A percentile compares a stretch with the other conserved stretches of the same genome.
phyloP scores from a whole-genome alignment of 2,888 invertebrate genomes.

The Bombylius major region DNA sequence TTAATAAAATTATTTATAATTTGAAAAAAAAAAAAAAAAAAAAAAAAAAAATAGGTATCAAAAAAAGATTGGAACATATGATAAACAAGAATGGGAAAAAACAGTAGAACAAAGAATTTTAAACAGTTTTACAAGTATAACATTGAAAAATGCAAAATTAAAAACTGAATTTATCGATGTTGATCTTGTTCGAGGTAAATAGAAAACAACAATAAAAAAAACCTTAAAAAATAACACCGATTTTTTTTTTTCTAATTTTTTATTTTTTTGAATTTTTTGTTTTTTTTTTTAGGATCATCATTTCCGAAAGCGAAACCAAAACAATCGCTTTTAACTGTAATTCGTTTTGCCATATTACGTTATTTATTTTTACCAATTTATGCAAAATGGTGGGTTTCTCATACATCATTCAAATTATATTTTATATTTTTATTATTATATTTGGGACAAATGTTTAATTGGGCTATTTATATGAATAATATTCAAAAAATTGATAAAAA shows the following conservation, averaged over 20 bases:
- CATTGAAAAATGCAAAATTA: constrained; percentile 63
- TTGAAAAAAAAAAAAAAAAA: constrained; percentile 6
- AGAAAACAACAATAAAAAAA: too few relatives aligned
- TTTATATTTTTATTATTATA: constrained; percentile 65
- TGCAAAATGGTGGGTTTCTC: constrained; percentile 81
- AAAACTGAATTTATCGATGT: constrained; percentile 92
- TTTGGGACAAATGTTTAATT: constrained; percentile 48
- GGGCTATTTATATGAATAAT: constrained; percentile 35
- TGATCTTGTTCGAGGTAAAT: constrained; percentile 80
- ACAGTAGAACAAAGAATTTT: constrained; percentile 85
- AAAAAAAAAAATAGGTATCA: constrained; percentile 56
- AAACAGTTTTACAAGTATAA: constrained; percentile 69
- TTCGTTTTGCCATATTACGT: constrained; percentile 68
- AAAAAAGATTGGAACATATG: constrained; percentile 91
- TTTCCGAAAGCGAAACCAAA: constrained; percentile 94
- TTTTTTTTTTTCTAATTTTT: neutral
- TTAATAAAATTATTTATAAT: neutral
- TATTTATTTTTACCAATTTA: constrained; percentile 74
- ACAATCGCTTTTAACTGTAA: constrained; percentile 75
- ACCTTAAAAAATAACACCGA: neutral
- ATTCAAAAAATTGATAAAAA: constrained; percentile 22
- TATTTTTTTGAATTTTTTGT: neutral
- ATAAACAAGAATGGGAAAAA: constrained; percentile 95
- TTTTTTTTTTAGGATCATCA: constrained; percentile 58
- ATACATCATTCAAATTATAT: constrained; percentile 69